A percentile compares a stretch with the other conserved stretches of the same genome.
Conservation (phyloP, 1,140 invertebrate species). For the Drosophila parvula region DNA sequence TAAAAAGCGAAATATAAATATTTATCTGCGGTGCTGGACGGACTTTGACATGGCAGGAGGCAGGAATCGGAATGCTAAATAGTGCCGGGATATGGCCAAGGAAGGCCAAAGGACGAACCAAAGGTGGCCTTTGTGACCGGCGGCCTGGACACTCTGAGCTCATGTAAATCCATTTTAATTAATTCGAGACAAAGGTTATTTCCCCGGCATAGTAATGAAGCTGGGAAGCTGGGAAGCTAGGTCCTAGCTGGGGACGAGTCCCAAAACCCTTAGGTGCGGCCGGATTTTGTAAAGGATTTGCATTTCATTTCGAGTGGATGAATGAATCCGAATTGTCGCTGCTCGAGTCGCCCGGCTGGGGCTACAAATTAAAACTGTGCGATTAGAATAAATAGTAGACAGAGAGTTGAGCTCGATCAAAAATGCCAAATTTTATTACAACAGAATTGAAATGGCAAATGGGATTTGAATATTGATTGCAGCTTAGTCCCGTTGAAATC, state of each 20-base stretch:
- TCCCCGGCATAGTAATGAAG: conserved; percentile 77
- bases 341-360: conserved; percentile 8
- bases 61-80: conserved; percentile 65
- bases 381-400: conserved; percentile 73
- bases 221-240: background rate
- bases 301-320: conserved; percentile 80
- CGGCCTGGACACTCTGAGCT: conserved; percentile 76
- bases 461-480: conserved; percentile 83
- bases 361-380: conserved; percentile 52
- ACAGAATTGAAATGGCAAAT: conserved; percentile 73
- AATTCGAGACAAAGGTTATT: conserved; percentile 83
- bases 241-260: background rate
- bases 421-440: conserved; percentile 77
- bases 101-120: conserved; percentile 7
- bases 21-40: conserved; percentile 72
- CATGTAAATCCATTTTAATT: conserved; percentile 83
- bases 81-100: conserved; percentile 43
- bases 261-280: conserved; percentile 57
- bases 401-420: conserved; percentile 44
- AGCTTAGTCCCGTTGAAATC: conserved; percentile 67
- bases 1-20: conserved; percentile 83
- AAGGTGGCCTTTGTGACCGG: conserved; percentile 69
- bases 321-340: conserved; percentile 58
- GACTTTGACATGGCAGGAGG: conserved; percentile 42
- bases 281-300: conserved; percentile 76